phyloP scores from a whole-genome alignment of 2,113 vertebrate genomes.

The Dipodomys merriami region DNA sequence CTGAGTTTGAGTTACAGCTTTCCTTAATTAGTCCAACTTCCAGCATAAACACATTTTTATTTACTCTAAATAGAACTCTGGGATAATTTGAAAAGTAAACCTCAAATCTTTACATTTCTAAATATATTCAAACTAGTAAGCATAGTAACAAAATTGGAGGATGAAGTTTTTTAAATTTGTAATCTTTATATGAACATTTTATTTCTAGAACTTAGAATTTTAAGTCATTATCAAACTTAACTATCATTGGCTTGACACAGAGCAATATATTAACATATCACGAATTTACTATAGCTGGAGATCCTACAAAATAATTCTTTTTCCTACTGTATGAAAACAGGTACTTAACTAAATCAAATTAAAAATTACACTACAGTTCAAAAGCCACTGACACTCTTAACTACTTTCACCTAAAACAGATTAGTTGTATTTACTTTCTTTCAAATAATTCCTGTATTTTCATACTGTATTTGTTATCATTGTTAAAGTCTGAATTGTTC shows the following conservation, averaged over 20 bases:
- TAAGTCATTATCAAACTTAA: slow-evolving; percentile 30
- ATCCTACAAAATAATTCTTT: neutral
- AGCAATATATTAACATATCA: neutral
- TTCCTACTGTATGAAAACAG: slow-evolving; percentile 14
- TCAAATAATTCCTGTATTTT: slow-evolving; percentile 20
- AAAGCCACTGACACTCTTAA: neutral
- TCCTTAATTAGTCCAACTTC: neutral
- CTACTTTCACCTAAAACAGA: neutral
- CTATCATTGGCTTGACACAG: neutral
- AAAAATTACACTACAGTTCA: neutral
- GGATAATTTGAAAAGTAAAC: neutral
- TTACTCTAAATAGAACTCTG: slow-evolving; percentile 41
- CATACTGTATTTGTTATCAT: slow-evolving; percentile 21
- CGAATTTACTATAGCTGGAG: slow-evolving; percentile 30
- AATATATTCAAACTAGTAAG: slow-evolving; percentile 24
- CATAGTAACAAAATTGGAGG: slow-evolving; percentile 9
- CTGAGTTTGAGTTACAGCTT: too few relatives aligned
- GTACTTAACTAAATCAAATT: neutral
- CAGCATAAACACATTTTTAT: neutral
- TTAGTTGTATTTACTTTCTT: neutral
- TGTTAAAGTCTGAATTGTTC: slow-evolving; percentile 40
- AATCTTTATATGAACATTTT: slow-evolving; percentile 30
- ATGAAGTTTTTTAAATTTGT: neutral
- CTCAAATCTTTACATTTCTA: slow-evolving; percentile 56
- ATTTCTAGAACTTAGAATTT: slow-evolving; percentile 38